Percentiles rank a stretch among this genome's conserved stretches.
Conservation (phyloP, 2,113 vertebrate genomes). For the Nyctereutes procyonoides region DNA sequence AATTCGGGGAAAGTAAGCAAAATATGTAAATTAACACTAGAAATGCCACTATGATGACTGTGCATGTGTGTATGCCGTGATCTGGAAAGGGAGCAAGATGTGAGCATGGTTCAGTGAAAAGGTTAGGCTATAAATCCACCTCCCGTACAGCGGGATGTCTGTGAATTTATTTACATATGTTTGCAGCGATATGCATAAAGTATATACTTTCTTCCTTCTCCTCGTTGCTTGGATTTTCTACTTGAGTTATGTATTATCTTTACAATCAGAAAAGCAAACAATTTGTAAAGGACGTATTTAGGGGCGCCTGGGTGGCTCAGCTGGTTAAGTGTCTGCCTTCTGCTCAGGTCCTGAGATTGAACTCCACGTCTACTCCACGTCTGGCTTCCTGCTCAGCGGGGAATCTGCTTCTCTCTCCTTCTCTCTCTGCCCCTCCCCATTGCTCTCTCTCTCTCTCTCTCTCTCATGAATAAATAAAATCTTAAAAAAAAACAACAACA, state of each 20-base stretch:
- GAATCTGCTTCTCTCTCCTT: background rate
- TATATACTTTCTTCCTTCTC: background rate
- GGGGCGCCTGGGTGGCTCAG: background rate
- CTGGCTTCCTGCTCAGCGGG: background rate
- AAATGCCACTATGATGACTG: background rate
- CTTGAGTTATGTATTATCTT: background rate
- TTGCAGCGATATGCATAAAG: background rate
- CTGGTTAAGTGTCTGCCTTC: background rate
- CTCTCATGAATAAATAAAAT: background rate
- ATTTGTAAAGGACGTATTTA: background rate
- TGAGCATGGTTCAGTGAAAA: background rate
- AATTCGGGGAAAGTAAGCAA: background rate
- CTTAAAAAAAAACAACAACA: background rate
- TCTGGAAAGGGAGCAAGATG: background rate
- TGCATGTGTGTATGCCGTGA: background rate
- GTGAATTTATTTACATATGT: background rate
- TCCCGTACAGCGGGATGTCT: background rate
- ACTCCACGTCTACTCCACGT: rapidly evolving
- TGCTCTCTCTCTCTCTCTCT: background rate
- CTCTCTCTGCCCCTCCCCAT: background rate
- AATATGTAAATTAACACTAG: background rate
- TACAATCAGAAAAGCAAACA: background rate
- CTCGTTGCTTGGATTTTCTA: background rate
- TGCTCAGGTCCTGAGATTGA: background rate
- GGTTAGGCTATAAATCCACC: background rate